phyloP scores from a whole-genome alignment of 1,140 invertebrate species.

The Lepidotrigona ventralis region DNA sequence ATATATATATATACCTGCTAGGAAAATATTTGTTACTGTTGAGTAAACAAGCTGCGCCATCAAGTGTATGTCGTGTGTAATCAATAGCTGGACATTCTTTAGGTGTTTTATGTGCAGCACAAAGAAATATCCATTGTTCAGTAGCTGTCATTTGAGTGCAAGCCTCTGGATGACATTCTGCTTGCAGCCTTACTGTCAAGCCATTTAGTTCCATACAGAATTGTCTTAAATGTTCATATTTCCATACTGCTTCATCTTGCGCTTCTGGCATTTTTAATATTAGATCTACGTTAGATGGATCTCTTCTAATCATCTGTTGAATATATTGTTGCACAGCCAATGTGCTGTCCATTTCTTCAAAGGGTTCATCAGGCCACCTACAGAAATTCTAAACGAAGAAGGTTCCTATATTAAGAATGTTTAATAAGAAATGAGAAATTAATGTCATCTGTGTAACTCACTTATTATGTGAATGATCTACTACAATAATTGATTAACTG shows the following conservation, averaged over 20 bases:
- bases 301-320: conserved; percentile 97
- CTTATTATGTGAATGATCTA: background rate
- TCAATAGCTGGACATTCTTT: conserved; percentile 99
- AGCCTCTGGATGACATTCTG: conserved; percentile 96
- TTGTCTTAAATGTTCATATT: conserved; percentile 99
- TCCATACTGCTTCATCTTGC: conserved; percentile 99
- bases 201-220: conserved; percentile 99
- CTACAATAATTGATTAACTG: background rate
- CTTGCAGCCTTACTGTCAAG: conserved; percentile 94
- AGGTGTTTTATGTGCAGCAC: conserved; percentile 99
- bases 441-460: background rate
- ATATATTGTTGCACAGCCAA: conserved; percentile 99
- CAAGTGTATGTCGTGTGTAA: conserved; percentile 99
- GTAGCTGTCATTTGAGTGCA: conserved; percentile 99
- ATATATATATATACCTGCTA: too few species aligned
- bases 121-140: conserved; percentile 99
- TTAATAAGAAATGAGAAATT: background rate
- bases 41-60: conserved; percentile 98
- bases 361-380: conserved; percentile 98
- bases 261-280: conserved; percentile 97
- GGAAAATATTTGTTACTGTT: conserved; percentile 99
- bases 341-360: conserved; percentile 99
- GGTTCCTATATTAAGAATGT: background rate
- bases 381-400: conserved; percentile 91
- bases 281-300: conserved; percentile 95